Percentiles rank a stretch among this genome's conserved stretches.
Conservation (phyloP, 2,888 invertebrate species). For the Morpho achilles region DNA sequence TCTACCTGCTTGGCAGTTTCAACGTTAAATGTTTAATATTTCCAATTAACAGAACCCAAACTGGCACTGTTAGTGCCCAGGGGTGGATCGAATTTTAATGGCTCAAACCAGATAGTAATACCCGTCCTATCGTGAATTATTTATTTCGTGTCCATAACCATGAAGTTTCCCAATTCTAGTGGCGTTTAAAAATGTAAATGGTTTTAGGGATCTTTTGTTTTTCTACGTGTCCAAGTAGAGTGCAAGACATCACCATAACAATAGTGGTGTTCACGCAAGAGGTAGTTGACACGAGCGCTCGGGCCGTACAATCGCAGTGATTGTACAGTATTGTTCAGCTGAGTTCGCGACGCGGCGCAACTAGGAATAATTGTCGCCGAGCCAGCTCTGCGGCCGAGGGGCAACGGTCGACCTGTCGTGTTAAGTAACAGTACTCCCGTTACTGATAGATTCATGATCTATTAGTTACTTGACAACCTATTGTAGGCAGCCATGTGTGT, state of each 20-base stretch:
- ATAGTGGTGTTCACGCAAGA: constrained; percentile 59
- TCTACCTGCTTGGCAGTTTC: constrained; percentile 65
- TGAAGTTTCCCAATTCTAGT: constrained; percentile 16
- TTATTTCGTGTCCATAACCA: constrained; percentile 39
- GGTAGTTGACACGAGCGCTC: constrained; percentile 63
- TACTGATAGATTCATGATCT: constrained; percentile 40
- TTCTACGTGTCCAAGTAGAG: constrained; percentile 55
- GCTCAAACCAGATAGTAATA: constrained; percentile 36
- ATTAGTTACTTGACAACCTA: constrained; percentile 28
- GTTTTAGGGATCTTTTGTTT: constrained; percentile 54
- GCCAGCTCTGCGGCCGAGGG: constrained; percentile 39
- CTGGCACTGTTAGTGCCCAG: constrained; percentile 53
- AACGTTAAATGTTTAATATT: constrained; percentile 63
- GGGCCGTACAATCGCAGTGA: constrained; percentile 56
- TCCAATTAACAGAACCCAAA: constrained; percentile 65
- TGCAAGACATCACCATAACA: constrained; percentile 67
- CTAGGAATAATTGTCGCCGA: constrained; percentile 47
- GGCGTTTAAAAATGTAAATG: constrained; percentile 54
- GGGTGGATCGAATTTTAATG: constrained; percentile 64
- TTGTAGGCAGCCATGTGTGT: constrained; percentile 4
- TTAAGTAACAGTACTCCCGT: constrained; percentile 47
- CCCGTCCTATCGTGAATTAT: constrained; percentile 57
- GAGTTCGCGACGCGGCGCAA: constrained; percentile 34
- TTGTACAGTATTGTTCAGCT: constrained; percentile 68
- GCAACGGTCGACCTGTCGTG: constrained; percentile 44